Evolutionary conservation across 2,113 vertebrate genomes (phyloP), one percentile per base, ranked within the genome.

Genomic region (Spea bombifrons): DNA sequence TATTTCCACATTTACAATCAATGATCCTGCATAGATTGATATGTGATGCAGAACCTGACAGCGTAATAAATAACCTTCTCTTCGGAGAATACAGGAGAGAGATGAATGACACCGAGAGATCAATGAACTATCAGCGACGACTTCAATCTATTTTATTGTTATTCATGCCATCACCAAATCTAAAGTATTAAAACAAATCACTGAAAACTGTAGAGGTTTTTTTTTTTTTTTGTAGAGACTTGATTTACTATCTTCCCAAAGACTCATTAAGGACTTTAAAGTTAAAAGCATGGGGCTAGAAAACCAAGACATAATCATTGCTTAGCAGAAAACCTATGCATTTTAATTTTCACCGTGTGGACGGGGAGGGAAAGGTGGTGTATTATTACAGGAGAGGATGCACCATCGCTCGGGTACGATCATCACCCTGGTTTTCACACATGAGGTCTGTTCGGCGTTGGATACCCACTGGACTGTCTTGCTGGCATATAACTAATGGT

Each of bases 101-200:
- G 63, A 8, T 74, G 81, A 83, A 76, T 82, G 83, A 78, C 82
- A 85, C 75, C 44, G 49, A 80, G 73, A 82, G 85, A 85, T 86
- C 84, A 85, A 87, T 83, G 83, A 57, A 66, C 80, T 84, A 82
- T 75, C 82, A 84, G 75, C 76, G 7, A 53, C 10, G 47, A 64
- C 83, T 87, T 76, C 76, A 84, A 78, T 48, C 61, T 82, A 81
- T 67, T 71, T 82, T 86, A 71, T 80, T 83, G 77, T 84, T 84
- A 84, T 85, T 83, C 86, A 86, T 84, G 81, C 53, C 82, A 84
- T 52, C 85, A 83, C 74, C 61, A 76, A 82, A 85, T 86, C 76
- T 84, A 70, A 71, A 84, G 71, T 66, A 82, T 85, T 83, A 82
- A 82, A 84, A 81, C 63, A 83, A 86, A 82, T 12, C 12, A 76